Conservation (phyloP, 2,113 vertebrate genomes). For the Notarius lentiginosus region DNA sequence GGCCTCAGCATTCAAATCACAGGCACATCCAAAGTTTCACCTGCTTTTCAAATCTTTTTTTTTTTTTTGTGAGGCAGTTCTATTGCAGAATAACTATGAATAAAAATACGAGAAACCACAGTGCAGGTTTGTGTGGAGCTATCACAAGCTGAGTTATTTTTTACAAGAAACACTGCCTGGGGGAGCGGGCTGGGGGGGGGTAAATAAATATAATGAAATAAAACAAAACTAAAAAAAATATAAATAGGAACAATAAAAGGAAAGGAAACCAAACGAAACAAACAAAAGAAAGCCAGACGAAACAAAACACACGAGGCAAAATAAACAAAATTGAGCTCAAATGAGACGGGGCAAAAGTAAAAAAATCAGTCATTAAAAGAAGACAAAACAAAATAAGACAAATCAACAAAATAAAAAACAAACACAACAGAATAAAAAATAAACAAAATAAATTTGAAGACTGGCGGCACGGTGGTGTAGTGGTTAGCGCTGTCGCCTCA, state of each 20-base stretch:
- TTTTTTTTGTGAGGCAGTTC: background rate
- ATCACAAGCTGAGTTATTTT: conserved; percentile 22
- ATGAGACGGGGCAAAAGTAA: background rate
- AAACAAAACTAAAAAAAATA: background rate
- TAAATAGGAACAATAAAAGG: background rate
- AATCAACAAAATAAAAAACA: background rate
- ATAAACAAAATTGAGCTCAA: background rate
- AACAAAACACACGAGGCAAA: background rate
- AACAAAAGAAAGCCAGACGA: background rate
- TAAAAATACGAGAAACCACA: conserved; percentile 31
- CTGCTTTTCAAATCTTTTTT: background rate
- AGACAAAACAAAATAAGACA: background rate
- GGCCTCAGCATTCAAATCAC: conserved; percentile 41
- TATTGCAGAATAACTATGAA: conserved; percentile 5
- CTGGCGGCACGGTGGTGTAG: too few relatives aligned
- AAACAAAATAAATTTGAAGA: background rate
- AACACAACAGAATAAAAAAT: background rate
- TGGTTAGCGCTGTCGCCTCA: too few relatives aligned
- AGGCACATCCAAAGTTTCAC: conserved; percentile 3
- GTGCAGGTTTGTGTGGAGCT: conserved; percentile 21
- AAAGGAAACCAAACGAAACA: background rate
- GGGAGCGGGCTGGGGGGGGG: background rate
- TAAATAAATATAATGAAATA: background rate
- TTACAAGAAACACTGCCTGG: background rate
- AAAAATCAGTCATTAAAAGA: background rate